These are phyloP conservation scores for Lepisosteus osseus DNA, from an alignment of 2,113 vertebrate genomes.

Conservation along the genomic window DNA sequence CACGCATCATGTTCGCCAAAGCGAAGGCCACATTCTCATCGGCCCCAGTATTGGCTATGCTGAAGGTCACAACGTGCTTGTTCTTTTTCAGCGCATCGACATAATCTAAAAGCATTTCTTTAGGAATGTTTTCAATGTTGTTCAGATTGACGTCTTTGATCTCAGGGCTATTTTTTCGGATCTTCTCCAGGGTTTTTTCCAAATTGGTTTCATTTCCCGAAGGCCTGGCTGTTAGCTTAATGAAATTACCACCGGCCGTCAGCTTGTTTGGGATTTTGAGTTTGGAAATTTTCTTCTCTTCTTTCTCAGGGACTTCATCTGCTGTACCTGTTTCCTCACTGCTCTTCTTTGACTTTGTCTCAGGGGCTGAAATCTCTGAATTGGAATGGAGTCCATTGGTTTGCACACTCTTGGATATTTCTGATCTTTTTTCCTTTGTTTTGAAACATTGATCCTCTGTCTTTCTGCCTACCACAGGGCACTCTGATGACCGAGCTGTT, in stretches of 20 bases:
- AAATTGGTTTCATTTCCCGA: constrained; percentile 94
- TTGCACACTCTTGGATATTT: constrained; percentile 22
- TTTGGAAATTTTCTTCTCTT: constrained; percentile 80
- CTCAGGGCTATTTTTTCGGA: constrained; percentile 78
- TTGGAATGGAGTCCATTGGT: constrained; percentile 18
- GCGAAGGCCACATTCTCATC: constrained; percentile 83
- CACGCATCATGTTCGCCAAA: constrained; percentile 91
- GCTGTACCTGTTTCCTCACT: constrained; percentile 33
- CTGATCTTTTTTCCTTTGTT: constrained; percentile 19
- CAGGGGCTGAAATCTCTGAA: constrained; percentile 21
- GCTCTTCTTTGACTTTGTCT: constrained; percentile 16
- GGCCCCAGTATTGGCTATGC: constrained; percentile 88
- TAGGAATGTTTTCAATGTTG: constrained; percentile 98
- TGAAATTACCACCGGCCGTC: constrained; percentile 73
- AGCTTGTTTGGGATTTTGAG: constrained; percentile 83
- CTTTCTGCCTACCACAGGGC: constrained; percentile 14
- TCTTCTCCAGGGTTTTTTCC: constrained; percentile 81
- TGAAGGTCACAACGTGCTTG: constrained; percentile 82
- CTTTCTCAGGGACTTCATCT: constrained; percentile 56
- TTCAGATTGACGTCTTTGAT: constrained; percentile 92
- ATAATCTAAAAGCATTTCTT: constrained; percentile 89
- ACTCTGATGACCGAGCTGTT: no score
- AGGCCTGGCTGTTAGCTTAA: constrained; percentile 88
- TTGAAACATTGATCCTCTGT: constrained; percentile 15
- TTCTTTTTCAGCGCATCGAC: constrained; percentile 90